These are phyloP conservation scores for Austrofundulus limnaeus DNA, from an alignment of 2,113 vertebrate species.

Conservation along the genomic window DNA sequence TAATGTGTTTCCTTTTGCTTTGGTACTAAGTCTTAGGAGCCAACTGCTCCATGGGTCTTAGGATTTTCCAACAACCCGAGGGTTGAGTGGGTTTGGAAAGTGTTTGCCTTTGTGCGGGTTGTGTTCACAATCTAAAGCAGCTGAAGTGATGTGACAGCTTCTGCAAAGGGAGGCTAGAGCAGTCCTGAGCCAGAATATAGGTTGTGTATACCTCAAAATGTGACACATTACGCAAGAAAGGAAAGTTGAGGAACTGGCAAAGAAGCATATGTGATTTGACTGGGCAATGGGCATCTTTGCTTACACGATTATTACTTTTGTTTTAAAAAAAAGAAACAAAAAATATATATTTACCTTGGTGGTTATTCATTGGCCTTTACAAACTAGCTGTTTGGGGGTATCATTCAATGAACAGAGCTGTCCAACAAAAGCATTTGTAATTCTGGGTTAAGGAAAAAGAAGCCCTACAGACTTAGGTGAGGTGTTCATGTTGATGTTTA, in stretches of 20 bases:
- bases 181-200: constrained; percentile 34
- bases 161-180: constrained; percentile 30
- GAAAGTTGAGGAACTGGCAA: constrained; percentile 40
- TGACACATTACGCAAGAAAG: constrained; percentile 43
- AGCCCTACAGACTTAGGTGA: not conserved
- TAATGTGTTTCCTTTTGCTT: constrained; percentile 51
- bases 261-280: constrained; percentile 45
- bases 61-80: constrained; percentile 57
- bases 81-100: constrained; percentile 44
- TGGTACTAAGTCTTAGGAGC: constrained; percentile 32
- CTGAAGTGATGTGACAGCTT: constrained; percentile 61
- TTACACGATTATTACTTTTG: too few species aligned
- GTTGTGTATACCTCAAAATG: constrained; percentile 60
- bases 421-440: too few species aligned
- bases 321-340: constrained; percentile 26
- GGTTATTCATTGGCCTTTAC: constrained; percentile 42
- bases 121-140: constrained; percentile 52
- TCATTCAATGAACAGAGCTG: constrained; percentile 3
- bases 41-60: constrained; percentile 52
- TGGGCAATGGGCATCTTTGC: too few species aligned
- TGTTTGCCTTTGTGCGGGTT: constrained; percentile 21
- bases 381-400: constrained; percentile 22
- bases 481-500: not conserved
- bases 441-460: too few species aligned
- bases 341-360: constrained; percentile 17